Evolutionary conservation across 2,888 invertebrate species (phyloP).

Genomic region (Schizotus pectinicornis): DNA sequence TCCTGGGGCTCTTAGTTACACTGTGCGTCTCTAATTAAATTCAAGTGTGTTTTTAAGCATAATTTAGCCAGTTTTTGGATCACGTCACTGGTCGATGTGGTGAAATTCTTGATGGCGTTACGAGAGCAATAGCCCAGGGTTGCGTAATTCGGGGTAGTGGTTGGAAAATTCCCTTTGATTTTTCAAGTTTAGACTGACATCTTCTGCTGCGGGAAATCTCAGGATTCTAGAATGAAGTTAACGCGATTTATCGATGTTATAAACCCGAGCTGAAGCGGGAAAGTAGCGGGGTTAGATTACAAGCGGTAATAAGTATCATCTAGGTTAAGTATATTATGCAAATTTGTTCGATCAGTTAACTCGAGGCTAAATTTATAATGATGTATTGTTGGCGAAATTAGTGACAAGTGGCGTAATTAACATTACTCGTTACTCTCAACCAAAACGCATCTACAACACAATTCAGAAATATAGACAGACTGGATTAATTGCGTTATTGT

Average conservation of each 20-base stretch:
- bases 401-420: too few relatives aligned
- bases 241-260: not conserved
- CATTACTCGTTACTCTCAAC: too few relatives aligned
- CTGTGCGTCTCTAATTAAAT: slow-evolving; percentile 18
- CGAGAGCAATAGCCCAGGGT: not conserved
- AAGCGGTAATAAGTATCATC: slow-evolving; percentile 6
- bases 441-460: too few relatives aligned
- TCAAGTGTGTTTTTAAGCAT: not conserved
- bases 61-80: not conserved
- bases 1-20: slow-evolving; percentile 8
- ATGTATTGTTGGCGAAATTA: not conserved
- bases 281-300: slow-evolving; percentile 7
- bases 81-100: too few relatives aligned
- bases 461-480: too few relatives aligned
- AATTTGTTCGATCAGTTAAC: not conserved
- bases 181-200: not conserved
- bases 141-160: slow-evolving; percentile 9
- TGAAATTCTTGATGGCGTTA: too few relatives aligned
- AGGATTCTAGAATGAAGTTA: not conserved
- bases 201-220: too few relatives aligned
- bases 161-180: slow-evolving; percentile 17
- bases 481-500: too few relatives aligned
- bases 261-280: not conserved
- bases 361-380: not conserved
- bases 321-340: not conserved